Evolutionary conservation across 2,888 invertebrate species (phyloP).

Genomic region (Volucella bombylans): DNA sequence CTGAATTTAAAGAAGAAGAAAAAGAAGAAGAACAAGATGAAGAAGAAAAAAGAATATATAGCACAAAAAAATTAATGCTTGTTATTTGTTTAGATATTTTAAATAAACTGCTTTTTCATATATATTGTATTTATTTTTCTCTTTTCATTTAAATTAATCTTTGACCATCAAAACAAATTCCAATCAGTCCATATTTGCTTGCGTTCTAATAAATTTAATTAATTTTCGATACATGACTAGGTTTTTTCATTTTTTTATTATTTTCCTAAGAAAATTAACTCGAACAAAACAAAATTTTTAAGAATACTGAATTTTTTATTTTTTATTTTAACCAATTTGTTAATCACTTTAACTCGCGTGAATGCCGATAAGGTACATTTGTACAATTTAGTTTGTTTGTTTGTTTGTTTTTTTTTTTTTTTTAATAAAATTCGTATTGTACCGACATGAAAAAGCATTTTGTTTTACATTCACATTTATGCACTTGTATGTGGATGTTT

Average conservation of each 20-base stretch:
- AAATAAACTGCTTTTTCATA: conserved; percentile 60
- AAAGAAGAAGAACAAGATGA: conserved; percentile 37
- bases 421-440: conserved; percentile 38
- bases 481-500: conserved; percentile 21
- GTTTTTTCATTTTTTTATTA: conserved; percentile 31
- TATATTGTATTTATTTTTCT: conserved; percentile 12
- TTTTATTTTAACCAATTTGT: conserved; percentile 52
- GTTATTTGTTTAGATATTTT: conserved; percentile 8
- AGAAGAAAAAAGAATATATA: conserved; percentile 18
- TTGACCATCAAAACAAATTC: conserved; percentile 51
- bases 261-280: conserved; percentile 60
- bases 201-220: conserved; percentile 46
- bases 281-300: conserved; percentile 60
- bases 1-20: conserved; percentile 65
- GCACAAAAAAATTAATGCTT: conserved; percentile 35
- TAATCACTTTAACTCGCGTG: conserved; percentile 54
- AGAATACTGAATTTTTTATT: conserved; percentile 72
- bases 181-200: conserved; percentile 65
- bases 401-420: conserved; percentile 30
- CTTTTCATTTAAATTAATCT: conserved; percentile 31
- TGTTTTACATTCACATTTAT: conserved; percentile 46
- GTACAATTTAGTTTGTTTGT: conserved; percentile 41
- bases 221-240: conserved; percentile 70
- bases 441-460: conserved; percentile 70
- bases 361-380: conserved; percentile 68